Percentiles rank a stretch among this genome's conserved stretches.
Evolutionary conservation across 2,888 invertebrate species (phyloP).

Genomic region (Limnephilus auricula): DNA sequence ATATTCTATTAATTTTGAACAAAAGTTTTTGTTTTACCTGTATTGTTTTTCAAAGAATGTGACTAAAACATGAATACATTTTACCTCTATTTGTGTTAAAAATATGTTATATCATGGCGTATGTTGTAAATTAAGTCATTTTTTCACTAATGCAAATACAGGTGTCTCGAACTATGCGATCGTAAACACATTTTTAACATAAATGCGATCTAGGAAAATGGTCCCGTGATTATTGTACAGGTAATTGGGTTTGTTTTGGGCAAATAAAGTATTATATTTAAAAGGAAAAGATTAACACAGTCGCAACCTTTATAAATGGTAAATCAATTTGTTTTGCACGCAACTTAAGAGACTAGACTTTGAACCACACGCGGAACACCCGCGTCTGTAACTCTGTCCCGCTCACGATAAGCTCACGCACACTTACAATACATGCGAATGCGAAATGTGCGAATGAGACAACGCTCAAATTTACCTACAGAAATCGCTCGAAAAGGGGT

Average conservation of each 20-base stretch:
- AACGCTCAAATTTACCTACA: too few relatives aligned
- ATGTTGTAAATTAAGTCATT: not conserved
- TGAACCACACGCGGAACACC: too few relatives aligned
- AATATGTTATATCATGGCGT: not conserved
- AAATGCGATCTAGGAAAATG: not conserved
- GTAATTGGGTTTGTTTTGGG: not conserved
- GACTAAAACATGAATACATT: not conserved
- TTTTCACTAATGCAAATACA: not conserved
- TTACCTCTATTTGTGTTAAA: not conserved
- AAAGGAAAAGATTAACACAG: not conserved
- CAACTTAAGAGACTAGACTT: too few relatives aligned
- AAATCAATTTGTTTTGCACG: not conserved
- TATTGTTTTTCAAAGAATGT: not conserved
- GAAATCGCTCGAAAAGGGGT: too few relatives aligned
- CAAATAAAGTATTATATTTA: not conserved
- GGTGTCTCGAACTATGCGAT: not conserved
- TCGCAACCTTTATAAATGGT: not conserved
- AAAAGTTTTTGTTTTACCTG: too few relatives aligned
- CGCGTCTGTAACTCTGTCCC: too few relatives aligned
- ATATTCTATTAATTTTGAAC: too few relatives aligned
- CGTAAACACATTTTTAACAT: not conserved
- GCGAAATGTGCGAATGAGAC: too few relatives aligned
- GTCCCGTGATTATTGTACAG: not conserved
- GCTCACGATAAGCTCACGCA: too few relatives aligned
- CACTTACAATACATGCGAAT: too few relatives aligned